Base-by-base conservation (phyloP, 35 echinoderm and acorn worm species). In the Diadema setosum region DNA sequence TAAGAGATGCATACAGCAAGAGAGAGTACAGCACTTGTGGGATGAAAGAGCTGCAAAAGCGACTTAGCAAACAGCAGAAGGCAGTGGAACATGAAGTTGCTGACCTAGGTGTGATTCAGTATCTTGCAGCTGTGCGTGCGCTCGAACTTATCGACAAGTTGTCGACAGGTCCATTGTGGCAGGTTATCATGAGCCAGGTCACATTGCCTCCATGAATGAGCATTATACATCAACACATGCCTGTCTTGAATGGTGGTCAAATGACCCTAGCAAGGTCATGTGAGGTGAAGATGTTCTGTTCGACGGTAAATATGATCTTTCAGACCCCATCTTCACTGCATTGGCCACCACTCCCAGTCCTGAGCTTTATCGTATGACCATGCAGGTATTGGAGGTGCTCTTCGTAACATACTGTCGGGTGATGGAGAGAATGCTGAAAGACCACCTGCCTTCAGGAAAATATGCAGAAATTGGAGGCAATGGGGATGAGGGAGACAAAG, bases 91-190 rank as follows among this genome's bases (percentile, higher is more conserved):
- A 9, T 52, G 48, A 87, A 21, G n/a, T 31, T 87, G 91, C 84
- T 1, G 91, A 93, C 65, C 58, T 93, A 6, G 39, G 35, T 15
- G 85, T 93, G 39, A 46, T 73, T 9, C 52, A 37, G 24, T 87
- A 63, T 60, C 42, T 46, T 6, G 45, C 84, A 27, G 90, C 82
- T 52, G 65, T 27, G n/a, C 48, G 48, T 52, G 86, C 91, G 3
- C 63, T 94, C 3, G 91, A 86, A 15, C 36, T 94, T 5, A 85
- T 90, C 30, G 81, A 94, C 65, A 94, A 94, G 58, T 21, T 85
- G 2, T 55, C 86, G 35, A 94, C 87, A 0, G 92, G 82, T 6
- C 92, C 92, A 70, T 65, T 94, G 33, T 94, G 87, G 92, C 45
- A 58, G 40, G 63, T 85, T 12, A 31, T 93, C 45, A 85, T 32